A percentile compares a stretch with the other conserved stretches of the same genome.
Evolutionary conservation across 2,113 vertebrate genomes (phyloP).

Genomic region (Beaufortia kweichowensis): DNA sequence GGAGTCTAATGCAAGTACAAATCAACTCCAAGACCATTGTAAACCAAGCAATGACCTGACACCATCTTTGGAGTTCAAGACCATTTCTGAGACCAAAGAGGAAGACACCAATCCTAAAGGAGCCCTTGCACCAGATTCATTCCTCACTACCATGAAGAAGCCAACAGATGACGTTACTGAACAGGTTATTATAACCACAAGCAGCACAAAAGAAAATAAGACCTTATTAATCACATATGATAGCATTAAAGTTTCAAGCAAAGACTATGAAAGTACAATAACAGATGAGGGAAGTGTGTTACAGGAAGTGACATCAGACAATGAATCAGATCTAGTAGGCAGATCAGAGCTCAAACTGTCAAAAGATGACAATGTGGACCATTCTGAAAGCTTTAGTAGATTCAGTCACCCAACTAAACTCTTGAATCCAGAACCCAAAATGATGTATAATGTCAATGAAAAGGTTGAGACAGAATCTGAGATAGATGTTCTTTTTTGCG

Average conservation of each 20-base stretch:
- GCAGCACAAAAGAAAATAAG: conserved; percentile 8
- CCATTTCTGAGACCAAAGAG: conserved; percentile 17
- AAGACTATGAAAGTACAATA: background rate
- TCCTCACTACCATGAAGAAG: background rate
- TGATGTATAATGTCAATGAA: conserved; percentile 24
- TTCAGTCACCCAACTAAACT: conserved; percentile 1
- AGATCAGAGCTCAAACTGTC: conserved; percentile 1
- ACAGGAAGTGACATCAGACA: background rate
- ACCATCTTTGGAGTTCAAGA: background rate
- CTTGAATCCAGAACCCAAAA: conserved; percentile 29
- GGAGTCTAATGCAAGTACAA: background rate
- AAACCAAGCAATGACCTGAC: background rate
- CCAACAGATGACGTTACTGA: conserved; percentile 9
- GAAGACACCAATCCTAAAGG: background rate
- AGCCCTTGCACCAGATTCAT: background rate
- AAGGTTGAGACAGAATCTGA: background rate
- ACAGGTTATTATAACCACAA: background rate
- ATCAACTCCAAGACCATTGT: conserved; percentile 16
- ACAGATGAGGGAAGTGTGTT: background rate
- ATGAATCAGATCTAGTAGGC: background rate
- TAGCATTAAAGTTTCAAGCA: background rate
- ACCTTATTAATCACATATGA: background rate
- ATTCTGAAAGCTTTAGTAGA: conserved; percentile 11
- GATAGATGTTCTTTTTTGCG: conserved; percentile 1
- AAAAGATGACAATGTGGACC: conserved; percentile 1